Evolutionary conservation across 2,797 vertebrate genomes (phyloP).

Genomic region (Agapornis canus): DNA sequence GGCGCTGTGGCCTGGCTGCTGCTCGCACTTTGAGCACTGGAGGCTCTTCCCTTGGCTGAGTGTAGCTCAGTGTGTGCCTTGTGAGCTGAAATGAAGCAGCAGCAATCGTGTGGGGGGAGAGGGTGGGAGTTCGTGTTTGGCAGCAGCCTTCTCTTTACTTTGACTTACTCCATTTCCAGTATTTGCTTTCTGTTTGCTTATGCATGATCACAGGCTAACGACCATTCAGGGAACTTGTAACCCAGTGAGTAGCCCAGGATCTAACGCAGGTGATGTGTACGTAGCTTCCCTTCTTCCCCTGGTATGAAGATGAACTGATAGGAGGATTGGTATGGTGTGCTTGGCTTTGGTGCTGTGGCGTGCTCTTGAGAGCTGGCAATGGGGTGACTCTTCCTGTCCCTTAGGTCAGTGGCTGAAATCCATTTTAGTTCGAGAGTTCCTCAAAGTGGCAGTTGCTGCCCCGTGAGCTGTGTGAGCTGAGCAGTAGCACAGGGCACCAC

Average conservation of each 20-base stretch:
- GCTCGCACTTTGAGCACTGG: accelerated
- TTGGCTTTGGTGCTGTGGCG: accelerated
- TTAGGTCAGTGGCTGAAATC: background rate
- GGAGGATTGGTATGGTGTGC: background rate
- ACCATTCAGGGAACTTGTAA: background rate
- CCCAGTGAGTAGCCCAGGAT: background rate
- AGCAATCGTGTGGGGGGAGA: background rate
- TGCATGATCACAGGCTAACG: accelerated
- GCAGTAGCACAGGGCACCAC: background rate
- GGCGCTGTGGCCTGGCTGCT: background rate
- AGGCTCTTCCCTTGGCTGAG: background rate
- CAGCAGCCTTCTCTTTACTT: background rate
- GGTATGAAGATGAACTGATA: background rate
- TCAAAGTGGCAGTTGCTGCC: background rate
- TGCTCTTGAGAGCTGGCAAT: background rate
- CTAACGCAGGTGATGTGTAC: accelerated
- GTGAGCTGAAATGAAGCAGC: background rate
- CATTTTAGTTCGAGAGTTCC: background rate
- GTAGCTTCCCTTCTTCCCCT: background rate
- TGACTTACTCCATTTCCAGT: background rate
- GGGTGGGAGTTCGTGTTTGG: background rate
- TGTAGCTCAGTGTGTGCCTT: background rate
- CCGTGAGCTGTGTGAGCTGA: background rate
- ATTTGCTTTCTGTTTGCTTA: background rate
- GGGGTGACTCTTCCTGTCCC: background rate